These are phyloP conservation scores for Alsophila aescularia DNA, from an alignment of 2,888 invertebrate species.

Conservation along the genomic window DNA sequence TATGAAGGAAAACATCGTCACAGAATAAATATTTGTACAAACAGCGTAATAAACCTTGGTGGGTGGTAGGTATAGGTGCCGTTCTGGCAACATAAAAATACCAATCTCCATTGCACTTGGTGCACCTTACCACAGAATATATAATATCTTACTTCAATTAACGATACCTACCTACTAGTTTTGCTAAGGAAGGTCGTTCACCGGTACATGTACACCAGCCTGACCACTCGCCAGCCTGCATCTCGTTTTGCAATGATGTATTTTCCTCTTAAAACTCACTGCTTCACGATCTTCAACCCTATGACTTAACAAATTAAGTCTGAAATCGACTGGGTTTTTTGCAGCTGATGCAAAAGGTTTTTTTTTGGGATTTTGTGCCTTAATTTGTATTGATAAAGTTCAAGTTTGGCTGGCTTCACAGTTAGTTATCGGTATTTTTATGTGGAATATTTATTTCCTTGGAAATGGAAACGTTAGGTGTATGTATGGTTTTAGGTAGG, in stretches of 20 bases:
- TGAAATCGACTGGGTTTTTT: not conserved
- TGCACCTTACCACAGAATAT: not conserved
- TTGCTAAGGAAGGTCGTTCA: slow-evolving; percentile 28
- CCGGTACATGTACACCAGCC: slow-evolving; percentile 22
- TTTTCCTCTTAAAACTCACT: slow-evolving; percentile 1
- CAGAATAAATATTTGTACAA: no score
- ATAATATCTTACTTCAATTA: no score
- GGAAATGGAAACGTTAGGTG: slow-evolving; percentile 5
- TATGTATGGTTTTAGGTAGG: not conserved
- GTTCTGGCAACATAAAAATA: no score
- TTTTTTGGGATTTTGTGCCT: not conserved
- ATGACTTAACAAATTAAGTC: not conserved
- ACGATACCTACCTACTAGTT: slow-evolving; percentile 7
- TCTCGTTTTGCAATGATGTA: slow-evolving; percentile 9
- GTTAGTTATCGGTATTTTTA: slow-evolving; percentile 2
- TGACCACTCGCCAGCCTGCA: slow-evolving; percentile 11
- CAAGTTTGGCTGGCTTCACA: not conserved
- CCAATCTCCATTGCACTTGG: no score
- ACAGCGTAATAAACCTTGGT: no score
- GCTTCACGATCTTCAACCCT: slow-evolving; percentile 1
- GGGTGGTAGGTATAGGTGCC: no score
- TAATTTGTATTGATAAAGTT: not conserved
- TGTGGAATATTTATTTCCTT: slow-evolving; percentile 16
- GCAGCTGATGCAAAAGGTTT: not conserved
- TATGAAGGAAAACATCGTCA: no score